Evolutionary conservation across 2,113 vertebrate genomes (phyloP), one percentile per base, ranked within the genome.

Genomic region (Oryzias celebensis): DNA sequence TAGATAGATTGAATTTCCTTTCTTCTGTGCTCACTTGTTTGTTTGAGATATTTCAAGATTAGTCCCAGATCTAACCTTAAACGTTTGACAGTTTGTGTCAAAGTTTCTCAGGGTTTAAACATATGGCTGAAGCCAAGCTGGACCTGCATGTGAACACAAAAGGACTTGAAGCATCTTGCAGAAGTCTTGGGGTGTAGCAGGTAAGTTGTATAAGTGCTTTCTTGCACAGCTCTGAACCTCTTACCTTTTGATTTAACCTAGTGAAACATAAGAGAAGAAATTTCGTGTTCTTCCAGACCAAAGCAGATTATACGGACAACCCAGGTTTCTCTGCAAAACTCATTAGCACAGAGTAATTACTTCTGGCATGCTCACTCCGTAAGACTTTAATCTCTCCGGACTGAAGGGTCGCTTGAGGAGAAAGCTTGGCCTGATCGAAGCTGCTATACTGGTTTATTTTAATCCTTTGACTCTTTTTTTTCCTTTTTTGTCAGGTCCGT

Each of bases 231-330:
- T 15, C 10, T 66, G 28, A 57, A 50, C 28, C 8, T 56, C 18
- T 65, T 7, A 56, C 7, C 17, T 14, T 49, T 62, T 10, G 1
- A 0, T 36, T 62, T 65, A 57, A 68, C 54, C 13, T 13, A 26
- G 26, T 51, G 51, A 79, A 59, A 71, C 66, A 13, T 17, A 60
- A 66, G 62, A 63, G 2, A 67, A 50, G 58, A 51, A 41, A 68
- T 67, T 24, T 66, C n/a, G 51, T 47, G 45, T 58, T 54, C 26
- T 57, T 61, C n/a, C 4, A 53, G 23, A 77, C 80, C 42, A 87
- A 89, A 88, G 75, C 41, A 73, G 89, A 90, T 92, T 90, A 91
- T 73, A 75, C 54, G 68, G 87, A 89, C 83, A 83, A 76, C 69
- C 71, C 62, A 76, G 74, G 85, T 87, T 80, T 62, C 36, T 71